Base-by-base conservation (phyloP, 1,140 invertebrate species). In the Drosophila erecta region DNA sequence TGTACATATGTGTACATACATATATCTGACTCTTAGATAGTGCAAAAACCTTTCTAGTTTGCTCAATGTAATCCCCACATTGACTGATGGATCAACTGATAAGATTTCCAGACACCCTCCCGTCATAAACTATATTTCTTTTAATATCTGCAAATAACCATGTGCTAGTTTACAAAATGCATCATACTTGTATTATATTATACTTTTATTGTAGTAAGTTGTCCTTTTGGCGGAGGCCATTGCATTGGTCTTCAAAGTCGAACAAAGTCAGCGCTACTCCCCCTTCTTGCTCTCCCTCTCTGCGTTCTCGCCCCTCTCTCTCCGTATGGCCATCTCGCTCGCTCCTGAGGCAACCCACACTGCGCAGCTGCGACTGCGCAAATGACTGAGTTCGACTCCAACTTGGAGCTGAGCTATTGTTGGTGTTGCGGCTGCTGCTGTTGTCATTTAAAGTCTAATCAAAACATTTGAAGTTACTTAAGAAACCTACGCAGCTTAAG, bases 401-500 rank as follows among this genome's bases (percentile, higher is more conserved):
- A 51, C 38, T 51, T 58, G 46, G 40, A 72, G 38, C 69, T 61
- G 4, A 30, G 61, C 61, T 57, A 56, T 59, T 44, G 44, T 69
- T 51, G 76, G 79, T 83, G 62, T 64, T 85, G 44, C 60, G 46
- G 76, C 79, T 12, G 40, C 15, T 41, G 15, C n/a, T 40, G 67
- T 77, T 76, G 69, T 86, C 81, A 76, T 87, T 86, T 86, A 81
- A 86, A 86, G 81, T 87, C 83, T 87, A 86, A 86, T 86, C 81
- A 86, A 86, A 86, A 86, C 83, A 86, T 87, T 87, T 86, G 83
- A 86, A 86, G 81, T 86, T 86, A 86, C 81, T 86, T 86, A 86
- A 86, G 83, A 87, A 86, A 81, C 81, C 81, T 81, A 86, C 84
- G 84, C 84, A 87, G 79, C 84, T 87, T 87, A 89, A 83, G 84